Conservation (phyloP, 2,113 vertebrate species). For the Protobothrops flavoviridis region DNA sequence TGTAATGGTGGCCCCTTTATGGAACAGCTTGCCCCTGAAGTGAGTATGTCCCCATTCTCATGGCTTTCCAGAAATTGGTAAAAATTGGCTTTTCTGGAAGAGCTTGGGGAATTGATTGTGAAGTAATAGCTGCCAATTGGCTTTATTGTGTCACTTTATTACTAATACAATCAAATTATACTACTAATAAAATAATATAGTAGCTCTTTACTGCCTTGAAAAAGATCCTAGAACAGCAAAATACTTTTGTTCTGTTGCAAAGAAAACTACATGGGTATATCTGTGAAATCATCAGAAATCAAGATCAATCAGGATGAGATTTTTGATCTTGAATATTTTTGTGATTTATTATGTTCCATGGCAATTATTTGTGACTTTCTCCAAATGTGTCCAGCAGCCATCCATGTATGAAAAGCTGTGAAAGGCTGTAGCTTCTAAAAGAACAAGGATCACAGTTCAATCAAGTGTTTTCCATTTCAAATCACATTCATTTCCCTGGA, state of each 20-base stretch:
- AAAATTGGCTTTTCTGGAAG: not conserved
- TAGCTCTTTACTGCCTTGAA: not conserved
- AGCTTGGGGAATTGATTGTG: not conserved
- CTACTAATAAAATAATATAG: not conserved
- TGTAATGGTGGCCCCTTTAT: not conserved
- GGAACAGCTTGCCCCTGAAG: not conserved
- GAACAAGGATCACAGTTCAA: not conserved
- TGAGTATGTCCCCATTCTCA: not conserved
- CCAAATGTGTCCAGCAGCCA: not conserved
- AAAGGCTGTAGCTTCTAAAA: not conserved
- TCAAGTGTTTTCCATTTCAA: not conserved
- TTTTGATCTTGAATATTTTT: not conserved
- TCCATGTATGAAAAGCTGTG: not conserved
- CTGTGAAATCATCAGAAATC: not conserved
- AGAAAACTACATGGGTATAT: not conserved
- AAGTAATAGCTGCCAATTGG: not conserved
- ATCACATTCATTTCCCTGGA: not conserved
- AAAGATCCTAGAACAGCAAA: not conserved
- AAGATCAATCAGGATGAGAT: not conserved
- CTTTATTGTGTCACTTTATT: not conserved
- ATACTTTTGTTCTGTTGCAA: not conserved
- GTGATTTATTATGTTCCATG: not conserved
- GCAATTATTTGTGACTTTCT: not conserved
- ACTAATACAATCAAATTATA: not conserved
- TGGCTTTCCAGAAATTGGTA: not conserved